These are phyloP conservation scores for Babyrousa celebensis DNA, from an alignment of 2,797 vertebrate genomes.

Conservation along the genomic window DNA sequence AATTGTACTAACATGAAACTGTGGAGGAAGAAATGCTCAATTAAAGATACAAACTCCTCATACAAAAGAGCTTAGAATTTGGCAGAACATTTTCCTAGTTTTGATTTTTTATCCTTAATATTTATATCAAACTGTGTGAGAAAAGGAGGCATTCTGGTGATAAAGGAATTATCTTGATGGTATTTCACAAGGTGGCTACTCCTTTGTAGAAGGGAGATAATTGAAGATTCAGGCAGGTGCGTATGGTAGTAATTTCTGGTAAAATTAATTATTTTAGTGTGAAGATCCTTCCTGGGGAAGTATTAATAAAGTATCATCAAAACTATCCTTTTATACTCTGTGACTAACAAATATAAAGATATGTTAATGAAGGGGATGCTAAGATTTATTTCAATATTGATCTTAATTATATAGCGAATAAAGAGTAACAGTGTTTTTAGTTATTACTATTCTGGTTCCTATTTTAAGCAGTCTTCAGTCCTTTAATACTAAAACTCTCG, in stretches of 20 bases:
- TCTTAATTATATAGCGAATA: conserved; percentile 83
- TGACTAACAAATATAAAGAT: conserved; percentile 84
- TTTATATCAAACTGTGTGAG: neutral
- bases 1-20: neutral
- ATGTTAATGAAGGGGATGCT: conserved; percentile 68
- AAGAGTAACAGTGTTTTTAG: conserved; percentile 64
- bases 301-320: conserved; percentile 88
- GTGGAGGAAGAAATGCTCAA: neutral
- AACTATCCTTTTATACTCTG: conserved; percentile 82
- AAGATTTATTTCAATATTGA: conserved; percentile 77
- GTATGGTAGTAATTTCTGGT: conserved; percentile 81
- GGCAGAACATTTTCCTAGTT: neutral
- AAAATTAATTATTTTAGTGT: conserved; percentile 88
- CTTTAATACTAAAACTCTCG: conserved; percentile 11
- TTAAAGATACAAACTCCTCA: neutral
- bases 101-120: conserved; percentile 41
- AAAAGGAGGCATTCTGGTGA: neutral
- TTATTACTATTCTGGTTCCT: conserved; percentile 61
- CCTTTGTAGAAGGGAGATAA: conserved; percentile 47
- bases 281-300: conserved; percentile 84
- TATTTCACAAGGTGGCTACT: conserved; percentile 24
- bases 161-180: neutral
- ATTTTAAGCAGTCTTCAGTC: conserved; percentile 38
- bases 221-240: conserved; percentile 79
- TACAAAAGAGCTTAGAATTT: neutral